Percentiles rank a stretch among this genome's conserved stretches.
Conservation (phyloP, 2,113 vertebrate species). For the Loxodonta africana region DNA sequence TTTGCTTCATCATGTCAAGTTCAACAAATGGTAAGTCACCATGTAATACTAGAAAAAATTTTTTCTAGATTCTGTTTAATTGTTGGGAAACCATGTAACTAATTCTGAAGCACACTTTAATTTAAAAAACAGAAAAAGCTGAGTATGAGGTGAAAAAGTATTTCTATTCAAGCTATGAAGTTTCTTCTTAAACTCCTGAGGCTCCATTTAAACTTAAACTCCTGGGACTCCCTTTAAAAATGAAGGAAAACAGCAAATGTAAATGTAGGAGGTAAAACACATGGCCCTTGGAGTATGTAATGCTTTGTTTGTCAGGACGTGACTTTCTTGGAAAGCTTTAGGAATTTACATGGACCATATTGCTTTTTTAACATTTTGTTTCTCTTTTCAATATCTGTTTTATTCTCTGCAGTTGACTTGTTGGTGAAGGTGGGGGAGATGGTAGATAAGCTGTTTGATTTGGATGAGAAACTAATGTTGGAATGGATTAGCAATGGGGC, state of each 20-base stretch:
- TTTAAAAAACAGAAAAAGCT: not conserved
- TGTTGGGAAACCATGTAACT: not conserved
- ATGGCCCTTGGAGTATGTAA: not conserved
- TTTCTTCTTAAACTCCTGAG: not conserved
- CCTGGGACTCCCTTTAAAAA: not conserved
- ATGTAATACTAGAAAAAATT: not conserved
- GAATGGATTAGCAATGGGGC: constrained; percentile 91
- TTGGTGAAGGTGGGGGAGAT: constrained; percentile 97
- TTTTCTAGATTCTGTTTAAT: not conserved
- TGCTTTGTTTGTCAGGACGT: not conserved
- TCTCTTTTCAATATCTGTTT: not conserved
- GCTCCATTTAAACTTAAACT: not conserved
- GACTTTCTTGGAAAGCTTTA: constrained; percentile 10
- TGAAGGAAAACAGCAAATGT: constrained; percentile 13
- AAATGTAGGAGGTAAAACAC: not conserved
- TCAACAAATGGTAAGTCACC: constrained; percentile 94
- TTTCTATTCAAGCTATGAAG: constrained; percentile 11
- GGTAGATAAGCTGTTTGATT: constrained; percentile 97
- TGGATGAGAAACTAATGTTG: constrained; percentile 97
- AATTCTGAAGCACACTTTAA: constrained; percentile 6
- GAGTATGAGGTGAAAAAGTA: not conserved
- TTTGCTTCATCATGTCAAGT: constrained; percentile 98
- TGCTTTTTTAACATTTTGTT: not conserved
- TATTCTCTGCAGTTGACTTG: constrained; percentile 91
- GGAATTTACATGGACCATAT: constrained; percentile 11